Evolutionary conservation across 1,140 invertebrate species (phyloP), one percentile per base, ranked within the genome.

Genomic region (Camponotus floridanus): DNA sequence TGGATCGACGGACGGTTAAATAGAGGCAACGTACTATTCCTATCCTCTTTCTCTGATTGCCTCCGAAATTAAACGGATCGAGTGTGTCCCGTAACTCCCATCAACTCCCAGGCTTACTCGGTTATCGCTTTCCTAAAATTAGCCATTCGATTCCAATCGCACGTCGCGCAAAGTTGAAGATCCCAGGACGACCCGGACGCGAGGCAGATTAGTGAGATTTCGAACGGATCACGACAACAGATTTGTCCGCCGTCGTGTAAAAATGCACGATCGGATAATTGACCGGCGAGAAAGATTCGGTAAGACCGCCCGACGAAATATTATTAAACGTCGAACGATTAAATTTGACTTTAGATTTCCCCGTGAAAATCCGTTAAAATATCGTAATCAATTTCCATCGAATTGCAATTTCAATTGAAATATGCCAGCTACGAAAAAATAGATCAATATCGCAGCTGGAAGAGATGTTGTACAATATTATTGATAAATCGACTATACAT

Each of bases 81-180:
- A 55, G 76, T 81, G 85, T 86, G 64, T 59, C 62, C 59, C 70
- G 71, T 78, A 85, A 85, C 87, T 85, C 73, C 84, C 57, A 85
- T 88, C 86, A 85, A 76, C 55, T 67, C 61, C 59, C 18, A 48
- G 26, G 9, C 55, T 65, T 67, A 39, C 78, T 84, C 51, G 59
- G 85, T 90, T 89, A 89, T 87, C 88, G 88, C 84, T 90, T 84
- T 87, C 87, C 71, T 51, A 89, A 87, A 90, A 90, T 90, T 90
- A 89, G 84, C 65, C 59, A 67, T 26, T 67, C 87, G 88, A 89
- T 87, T 76, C 36, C 76, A 80, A 88, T 88, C 88, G 62, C 71
- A 33, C 33, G 73, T 65, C 80, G 51, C 86, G 73, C 31, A 42
- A 61, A 33, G 18, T 74, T 61, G 39, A 15, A 70, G 65, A 57